phyloP scores from a whole-genome alignment of 2,797 vertebrate species.

The Coendou prehensilis region DNA sequence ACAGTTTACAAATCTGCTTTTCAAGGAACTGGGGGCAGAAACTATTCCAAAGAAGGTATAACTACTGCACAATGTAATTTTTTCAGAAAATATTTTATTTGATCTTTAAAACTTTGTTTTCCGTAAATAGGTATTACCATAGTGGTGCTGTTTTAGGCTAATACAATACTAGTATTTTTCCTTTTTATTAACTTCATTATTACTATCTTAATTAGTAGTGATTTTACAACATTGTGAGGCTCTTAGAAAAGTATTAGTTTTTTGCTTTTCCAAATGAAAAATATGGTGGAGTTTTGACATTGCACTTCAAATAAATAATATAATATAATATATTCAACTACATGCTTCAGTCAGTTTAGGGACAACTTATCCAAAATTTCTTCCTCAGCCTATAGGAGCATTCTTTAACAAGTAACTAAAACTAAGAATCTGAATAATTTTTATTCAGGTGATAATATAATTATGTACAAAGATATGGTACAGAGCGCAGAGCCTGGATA shows the following conservation, averaged over 20 bases:
- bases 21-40: not conserved
- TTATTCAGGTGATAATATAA: conserved; percentile 35
- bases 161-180: not conserved
- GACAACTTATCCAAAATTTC: not conserved
- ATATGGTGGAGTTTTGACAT: conserved; percentile 29
- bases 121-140: not conserved
- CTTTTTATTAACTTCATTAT: conserved; percentile 41
- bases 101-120: not conserved
- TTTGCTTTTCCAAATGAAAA: conserved; percentile 56
- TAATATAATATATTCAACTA: not conserved
- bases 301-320: conserved; percentile 21
- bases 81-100: conserved; percentile 21
- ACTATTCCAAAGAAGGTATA: conserved; percentile 27
- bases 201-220: conserved; percentile 4
- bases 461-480: not conserved
- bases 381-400: not conserved
- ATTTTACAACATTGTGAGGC: not conserved
- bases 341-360: not conserved
- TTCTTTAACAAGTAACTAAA: conserved; percentile 38
- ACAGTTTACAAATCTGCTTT: conserved; percentile 39
- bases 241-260: conserved; percentile 42
- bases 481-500: not conserved
- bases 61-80: conserved; percentile 22
- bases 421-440: not conserved
- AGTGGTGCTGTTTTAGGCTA: not conserved